phyloP scores from a whole-genome alignment of 2,113 vertebrate genomes.

The Lepisosteus osseus region DNA sequence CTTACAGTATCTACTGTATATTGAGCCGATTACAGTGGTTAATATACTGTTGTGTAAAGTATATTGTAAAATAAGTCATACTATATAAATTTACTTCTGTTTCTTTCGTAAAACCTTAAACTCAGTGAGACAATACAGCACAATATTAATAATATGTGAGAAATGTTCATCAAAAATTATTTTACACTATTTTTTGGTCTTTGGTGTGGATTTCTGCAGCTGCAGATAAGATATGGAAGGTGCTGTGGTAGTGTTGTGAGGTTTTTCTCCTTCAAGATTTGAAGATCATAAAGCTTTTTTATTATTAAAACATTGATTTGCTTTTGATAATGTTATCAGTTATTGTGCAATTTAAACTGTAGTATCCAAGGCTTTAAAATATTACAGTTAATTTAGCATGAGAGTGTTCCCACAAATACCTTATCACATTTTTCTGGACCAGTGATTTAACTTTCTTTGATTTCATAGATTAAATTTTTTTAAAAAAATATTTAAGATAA shows the following conservation, averaged over 20 bases:
- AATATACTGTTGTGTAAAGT: no score
- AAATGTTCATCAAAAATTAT: no score
- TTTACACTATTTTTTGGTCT: slow-evolving; percentile 62
- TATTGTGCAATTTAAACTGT: not conserved
- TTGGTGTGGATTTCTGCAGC: slow-evolving; percentile 35
- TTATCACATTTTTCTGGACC: not conserved
- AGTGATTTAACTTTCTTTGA: no score
- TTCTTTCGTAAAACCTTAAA: no score
- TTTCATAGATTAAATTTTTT: not conserved
- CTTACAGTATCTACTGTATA: no score
- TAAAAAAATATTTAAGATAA: not conserved
- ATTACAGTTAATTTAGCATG: slow-evolving; percentile 6
- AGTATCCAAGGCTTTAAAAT: not conserved
- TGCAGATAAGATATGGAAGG: slow-evolving; percentile 61
- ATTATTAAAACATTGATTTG: slow-evolving; percentile 64
- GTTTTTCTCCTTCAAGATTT: slow-evolving; percentile 40
- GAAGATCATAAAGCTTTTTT: slow-evolving; percentile 51
- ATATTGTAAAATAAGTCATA: no score
- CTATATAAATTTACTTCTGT: no score
- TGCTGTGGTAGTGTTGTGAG: slow-evolving; percentile 35
- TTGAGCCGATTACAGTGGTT: no score
- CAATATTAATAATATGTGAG: no score
- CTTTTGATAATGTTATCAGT: slow-evolving; percentile 51
- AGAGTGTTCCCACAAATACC: not conserved
- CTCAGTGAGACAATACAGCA: no score